Evolutionary conservation across 2,797 vertebrate genomes (phyloP).

Genomic region (Euphonia xanthogaster): DNA sequence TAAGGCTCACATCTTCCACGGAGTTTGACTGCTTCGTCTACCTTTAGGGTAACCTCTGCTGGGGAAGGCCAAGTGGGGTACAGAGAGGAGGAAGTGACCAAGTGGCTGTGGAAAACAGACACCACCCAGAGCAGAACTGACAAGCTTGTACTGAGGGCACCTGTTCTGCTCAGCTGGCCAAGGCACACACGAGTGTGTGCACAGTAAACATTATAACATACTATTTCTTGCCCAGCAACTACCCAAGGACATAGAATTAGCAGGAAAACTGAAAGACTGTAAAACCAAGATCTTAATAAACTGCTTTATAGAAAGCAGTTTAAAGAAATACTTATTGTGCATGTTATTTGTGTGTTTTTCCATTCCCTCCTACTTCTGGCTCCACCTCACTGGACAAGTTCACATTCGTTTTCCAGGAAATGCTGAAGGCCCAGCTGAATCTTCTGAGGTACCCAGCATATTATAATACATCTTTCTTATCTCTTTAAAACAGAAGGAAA

Average conservation of each 20-base stretch:
- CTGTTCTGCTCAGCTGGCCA: not conserved
- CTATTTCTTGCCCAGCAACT: not conserved
- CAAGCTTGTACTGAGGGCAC: not conserved
- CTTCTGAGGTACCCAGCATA: not conserved
- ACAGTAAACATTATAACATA: not conserved
- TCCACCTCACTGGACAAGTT: not conserved
- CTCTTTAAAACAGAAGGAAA: constrained; percentile 15
- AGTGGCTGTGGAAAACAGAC: not conserved
- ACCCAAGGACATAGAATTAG: not conserved
- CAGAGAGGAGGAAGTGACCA: not conserved
- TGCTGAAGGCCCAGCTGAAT: not conserved
- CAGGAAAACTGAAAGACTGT: not conserved
- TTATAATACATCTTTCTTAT: not conserved
- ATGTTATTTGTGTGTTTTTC: not conserved
- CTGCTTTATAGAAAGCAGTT: not conserved
- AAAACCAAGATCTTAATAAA: not conserved
- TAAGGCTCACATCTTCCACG: not conserved
- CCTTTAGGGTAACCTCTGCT: not conserved
- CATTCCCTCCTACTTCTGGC: not conserved
- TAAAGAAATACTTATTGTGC: not conserved
- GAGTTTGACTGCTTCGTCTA: fast-evolving
- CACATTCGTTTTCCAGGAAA: not conserved
- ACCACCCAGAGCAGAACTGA: not conserved
- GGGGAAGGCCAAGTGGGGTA: fast-evolving
- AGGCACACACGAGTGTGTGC: not conserved